Evolutionary conservation across 2,888 invertebrate genomes (phyloP).

Genomic region (Ectobius pallidus): DNA sequence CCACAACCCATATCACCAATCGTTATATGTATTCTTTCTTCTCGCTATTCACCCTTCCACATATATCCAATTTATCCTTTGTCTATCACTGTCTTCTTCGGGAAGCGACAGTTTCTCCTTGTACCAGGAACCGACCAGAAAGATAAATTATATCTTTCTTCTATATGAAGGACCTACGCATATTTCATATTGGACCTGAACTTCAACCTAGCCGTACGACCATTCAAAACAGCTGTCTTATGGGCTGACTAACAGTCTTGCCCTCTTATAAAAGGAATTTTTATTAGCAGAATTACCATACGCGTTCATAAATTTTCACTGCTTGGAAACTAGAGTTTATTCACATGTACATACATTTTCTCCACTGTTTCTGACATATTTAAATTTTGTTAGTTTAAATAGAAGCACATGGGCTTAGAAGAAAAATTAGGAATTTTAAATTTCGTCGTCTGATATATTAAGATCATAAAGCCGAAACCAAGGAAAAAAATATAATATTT

Average conservation of each 20-base stretch:
- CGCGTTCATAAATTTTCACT: neutral
- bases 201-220: neutral
- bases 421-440: too few species aligned
- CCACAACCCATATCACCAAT: neutral
- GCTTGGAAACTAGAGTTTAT: neutral
- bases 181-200: neutral
- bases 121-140: conserved; percentile 5
- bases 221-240: conserved; percentile 9
- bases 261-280: conserved; percentile 7
- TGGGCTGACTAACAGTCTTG: neutral
- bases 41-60: neutral
- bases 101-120: neutral
- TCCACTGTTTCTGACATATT: neutral
- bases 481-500: too few species aligned
- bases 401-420: too few species aligned
- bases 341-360: neutral
- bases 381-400: too few species aligned
- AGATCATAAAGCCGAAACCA: too few species aligned
- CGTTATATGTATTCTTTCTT: neutral
- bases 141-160: neutral
- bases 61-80: conserved; percentile 38
- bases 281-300: conserved; percentile 15
- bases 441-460: too few species aligned
- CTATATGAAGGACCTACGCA: neutral
- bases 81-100: conserved; percentile 36